phyloP scores from a whole-genome alignment of 2,797 vertebrate species.

The Rhinella marina region DNA sequence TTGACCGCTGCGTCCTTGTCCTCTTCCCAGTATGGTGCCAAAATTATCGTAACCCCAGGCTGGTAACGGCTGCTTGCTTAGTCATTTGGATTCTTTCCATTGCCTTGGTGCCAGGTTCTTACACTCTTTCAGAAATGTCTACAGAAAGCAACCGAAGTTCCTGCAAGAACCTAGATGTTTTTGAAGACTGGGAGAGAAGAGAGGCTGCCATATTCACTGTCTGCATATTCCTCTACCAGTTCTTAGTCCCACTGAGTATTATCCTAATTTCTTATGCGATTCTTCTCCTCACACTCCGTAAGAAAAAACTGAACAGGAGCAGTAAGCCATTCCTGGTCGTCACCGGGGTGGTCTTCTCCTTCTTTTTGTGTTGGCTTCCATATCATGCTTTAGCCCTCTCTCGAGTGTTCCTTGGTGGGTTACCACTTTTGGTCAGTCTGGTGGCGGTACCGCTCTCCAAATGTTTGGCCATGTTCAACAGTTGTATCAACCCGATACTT shows the following conservation, averaged over 20 bases:
- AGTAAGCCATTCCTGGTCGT: constrained; percentile 64
- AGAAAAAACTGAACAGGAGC: constrained; percentile 64
- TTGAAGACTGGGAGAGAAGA: constrained; percentile 64
- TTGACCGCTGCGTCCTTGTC: constrained; percentile 64
- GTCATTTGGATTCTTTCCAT: constrained; percentile 64
- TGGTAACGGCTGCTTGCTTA: constrained; percentile 49
- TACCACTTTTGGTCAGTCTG: constrained; percentile 56
- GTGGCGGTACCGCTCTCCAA: constrained; percentile 65
- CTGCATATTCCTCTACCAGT: constrained; percentile 66
- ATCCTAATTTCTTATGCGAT: constrained; percentile 64
- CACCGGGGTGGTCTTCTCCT: constrained; percentile 64
- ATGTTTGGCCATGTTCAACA: constrained; percentile 72
- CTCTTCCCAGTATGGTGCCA: constrained; percentile 66
- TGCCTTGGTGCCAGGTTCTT: constrained; percentile 63
- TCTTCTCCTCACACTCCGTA: constrained; percentile 61
- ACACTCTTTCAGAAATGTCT: constrained; percentile 64
- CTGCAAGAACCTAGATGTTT: constrained; percentile 66
- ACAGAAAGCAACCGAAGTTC: constrained; percentile 63
- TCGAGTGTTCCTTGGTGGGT: constrained; percentile 53
- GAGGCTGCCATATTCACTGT: constrained; percentile 64
- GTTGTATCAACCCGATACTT: constrained; percentile 81
- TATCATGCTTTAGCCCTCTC: constrained; percentile 64
- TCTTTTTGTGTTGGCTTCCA: constrained; percentile 66
- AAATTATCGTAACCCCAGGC: constrained; percentile 61
- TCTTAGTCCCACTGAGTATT: constrained; percentile 60